Evolutionary conservation across 2,797 vertebrate species (phyloP).

Genomic region (Chaetodon trifasciatus): DNA sequence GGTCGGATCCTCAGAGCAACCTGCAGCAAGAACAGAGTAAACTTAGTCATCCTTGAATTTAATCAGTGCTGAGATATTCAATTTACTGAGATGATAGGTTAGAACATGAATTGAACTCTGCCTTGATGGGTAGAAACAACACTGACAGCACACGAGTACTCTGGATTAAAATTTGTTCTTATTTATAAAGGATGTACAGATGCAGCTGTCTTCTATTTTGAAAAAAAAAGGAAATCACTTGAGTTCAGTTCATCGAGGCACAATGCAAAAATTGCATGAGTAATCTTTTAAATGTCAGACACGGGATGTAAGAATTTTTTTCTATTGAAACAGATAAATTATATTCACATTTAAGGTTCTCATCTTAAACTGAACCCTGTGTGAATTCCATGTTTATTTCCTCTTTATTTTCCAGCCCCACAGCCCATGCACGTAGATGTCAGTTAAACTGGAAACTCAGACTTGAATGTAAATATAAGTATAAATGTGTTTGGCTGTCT

Average conservation of each 20-base stretch:
- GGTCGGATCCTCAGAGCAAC: conserved; percentile 94
- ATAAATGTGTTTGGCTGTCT: not conserved
- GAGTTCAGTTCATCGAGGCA: not conserved
- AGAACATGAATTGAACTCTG: conserved; percentile 9
- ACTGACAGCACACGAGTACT: not conserved
- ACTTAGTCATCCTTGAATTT: conserved; percentile 22
- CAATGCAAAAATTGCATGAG: not conserved
- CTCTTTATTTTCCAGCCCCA: not conserved
- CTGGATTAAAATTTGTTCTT: not conserved
- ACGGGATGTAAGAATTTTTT: not conserved
- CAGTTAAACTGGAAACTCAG: not conserved
- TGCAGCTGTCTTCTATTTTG: not conserved
- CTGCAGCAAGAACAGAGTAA: conserved; percentile 71
- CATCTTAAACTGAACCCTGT: not conserved
- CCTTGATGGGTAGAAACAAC: not conserved
- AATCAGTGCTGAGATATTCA: not conserved
- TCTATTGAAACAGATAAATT: not conserved
- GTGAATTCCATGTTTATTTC: not conserved
- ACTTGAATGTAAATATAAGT: not conserved
- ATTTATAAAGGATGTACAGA: not conserved
- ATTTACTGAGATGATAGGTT: conserved; percentile 14
- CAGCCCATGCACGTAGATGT: not conserved
- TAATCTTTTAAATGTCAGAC: conserved; percentile 25
- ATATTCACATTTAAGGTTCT: not conserved
- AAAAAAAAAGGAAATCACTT: not conserved